Evolutionary conservation across 1,140 invertebrate genomes (phyloP).

Genomic region (Penaeus vannamei): DNA sequence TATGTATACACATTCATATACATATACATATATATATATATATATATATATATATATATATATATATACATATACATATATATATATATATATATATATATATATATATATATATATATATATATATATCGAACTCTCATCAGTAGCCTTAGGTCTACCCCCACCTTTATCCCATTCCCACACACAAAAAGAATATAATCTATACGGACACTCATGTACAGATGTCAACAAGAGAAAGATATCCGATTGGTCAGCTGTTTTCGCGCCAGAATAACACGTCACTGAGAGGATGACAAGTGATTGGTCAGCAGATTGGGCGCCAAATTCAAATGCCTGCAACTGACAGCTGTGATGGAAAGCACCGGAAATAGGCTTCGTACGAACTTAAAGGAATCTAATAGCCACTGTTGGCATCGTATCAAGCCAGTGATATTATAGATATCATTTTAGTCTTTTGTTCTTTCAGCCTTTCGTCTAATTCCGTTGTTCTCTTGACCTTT

Average conservation of each 20-base stretch:
- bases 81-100: too few species aligned
- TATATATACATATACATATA: too few species aligned
- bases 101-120: too few species aligned
- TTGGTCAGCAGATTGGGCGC: slow-evolving; percentile 47
- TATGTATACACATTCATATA: too few species aligned
- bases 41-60: too few species aligned
- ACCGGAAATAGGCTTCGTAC: slow-evolving; percentile 27
- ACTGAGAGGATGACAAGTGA: slow-evolving; percentile 21
- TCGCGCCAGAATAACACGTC: slow-evolving; percentile 28
- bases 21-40: too few species aligned
- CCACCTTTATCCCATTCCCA: too few species aligned
- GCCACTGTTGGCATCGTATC: neutral
- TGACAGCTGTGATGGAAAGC: slow-evolving; percentile 35
- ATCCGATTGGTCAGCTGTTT: slow-evolving; percentile 42
- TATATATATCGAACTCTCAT: too few species aligned
- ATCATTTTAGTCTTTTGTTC: neutral
- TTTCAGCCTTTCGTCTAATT: neutral
- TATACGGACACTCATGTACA: slow-evolving; percentile 3
- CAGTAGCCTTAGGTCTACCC: too few species aligned
- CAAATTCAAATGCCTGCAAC: slow-evolving; percentile 46
- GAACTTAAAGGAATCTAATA: slow-evolving; percentile 30
- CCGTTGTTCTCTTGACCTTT: too few species aligned
- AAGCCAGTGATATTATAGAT: slow-evolving; percentile 2
- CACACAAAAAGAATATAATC: neutral
- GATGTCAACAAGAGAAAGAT: slow-evolving; percentile 2